A percentile compares a stretch with the other conserved stretches of the same genome.
Conservation (phyloP, 2,113 vertebrate species). For the Puma concolor region DNA sequence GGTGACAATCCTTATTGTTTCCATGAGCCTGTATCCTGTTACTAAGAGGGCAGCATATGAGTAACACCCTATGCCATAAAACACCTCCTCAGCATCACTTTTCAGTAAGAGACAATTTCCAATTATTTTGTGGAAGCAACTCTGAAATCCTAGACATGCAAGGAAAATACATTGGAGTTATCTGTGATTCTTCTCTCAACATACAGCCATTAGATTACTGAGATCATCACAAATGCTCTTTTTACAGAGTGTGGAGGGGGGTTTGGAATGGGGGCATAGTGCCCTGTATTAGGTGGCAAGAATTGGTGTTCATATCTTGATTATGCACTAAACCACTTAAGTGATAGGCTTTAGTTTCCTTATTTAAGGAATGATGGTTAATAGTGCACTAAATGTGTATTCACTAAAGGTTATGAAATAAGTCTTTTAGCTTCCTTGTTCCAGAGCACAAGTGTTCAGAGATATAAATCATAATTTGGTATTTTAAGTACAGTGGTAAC, state of each 20-base stretch:
- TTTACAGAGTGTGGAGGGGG: background rate
- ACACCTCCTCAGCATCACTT: background rate
- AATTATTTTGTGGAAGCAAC: slow-evolving; percentile 10
- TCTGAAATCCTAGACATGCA: slow-evolving; percentile 9
- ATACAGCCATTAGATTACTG: background rate
- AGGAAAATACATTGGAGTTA: background rate
- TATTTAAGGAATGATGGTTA: background rate
- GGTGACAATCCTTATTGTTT: background rate
- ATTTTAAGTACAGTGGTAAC: background rate
- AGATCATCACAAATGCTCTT: background rate
- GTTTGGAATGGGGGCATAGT: background rate
- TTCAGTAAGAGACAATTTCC: background rate
- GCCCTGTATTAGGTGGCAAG: background rate
- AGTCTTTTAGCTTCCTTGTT: background rate
- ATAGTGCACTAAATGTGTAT: background rate
- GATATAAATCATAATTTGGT: background rate
- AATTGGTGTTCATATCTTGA: background rate
- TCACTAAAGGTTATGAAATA: background rate
- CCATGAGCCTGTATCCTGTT: background rate
- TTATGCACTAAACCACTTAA: background rate
- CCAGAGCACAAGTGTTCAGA: background rate
- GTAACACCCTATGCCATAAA: background rate
- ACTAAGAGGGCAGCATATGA: background rate
- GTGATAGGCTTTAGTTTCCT: background rate
- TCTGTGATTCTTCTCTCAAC: background rate